Base-by-base conservation (phyloP, 2,797 vertebrate genomes). In the Enteromius unitaeniatus region DNA sequence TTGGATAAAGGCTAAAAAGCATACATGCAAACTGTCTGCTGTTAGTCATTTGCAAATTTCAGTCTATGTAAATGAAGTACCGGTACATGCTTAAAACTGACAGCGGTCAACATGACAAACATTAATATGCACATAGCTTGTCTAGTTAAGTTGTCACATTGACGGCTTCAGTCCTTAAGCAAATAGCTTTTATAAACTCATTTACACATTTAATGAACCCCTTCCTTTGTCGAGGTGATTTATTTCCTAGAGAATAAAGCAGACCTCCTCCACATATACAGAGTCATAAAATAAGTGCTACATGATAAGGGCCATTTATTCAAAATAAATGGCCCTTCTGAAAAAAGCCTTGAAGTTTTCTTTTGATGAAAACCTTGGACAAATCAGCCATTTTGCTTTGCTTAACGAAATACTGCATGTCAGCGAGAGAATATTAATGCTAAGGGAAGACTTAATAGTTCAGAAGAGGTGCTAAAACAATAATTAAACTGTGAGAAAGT, bases 211-310 rank as follows among this genome's bases (percentile, higher is more conserved):
- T 64, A 47, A 47, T 68, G 78, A 55, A 7, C 28, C 3, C 6
- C 64, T 40, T 68, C 26, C 1, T 67, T 53, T 67, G 26, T 23
- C 21, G 0, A 26, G 53, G 51, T 19, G 34, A 42, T 23, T 40
- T 42, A 40, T 60, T 19, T 73, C 14, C 37, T 72, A 74, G 17
- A 74, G 26, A 42, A 60, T 60, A 19, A 77, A 51, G 45, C 64
- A 37, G 45, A 28, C 2, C 2, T 47, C 6, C 3, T 47, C 15
- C 7, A 31, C 11, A 34, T 34, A 26, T 19, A 53, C 4, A 19
- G 51, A 73, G 47, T 31, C 47, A 74, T 34, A 37, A 14, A 37
- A 2, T n/a, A 3, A 21, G 21, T 13, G 72, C 13, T 1, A 13
- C 2, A 3, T 23, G 51, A 75, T 55, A 8, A 55, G 13, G n/a